Conservation (phyloP, 35 echinoderm and acorn worm genomes). For the Eucidaris tribuloides region DNA sequence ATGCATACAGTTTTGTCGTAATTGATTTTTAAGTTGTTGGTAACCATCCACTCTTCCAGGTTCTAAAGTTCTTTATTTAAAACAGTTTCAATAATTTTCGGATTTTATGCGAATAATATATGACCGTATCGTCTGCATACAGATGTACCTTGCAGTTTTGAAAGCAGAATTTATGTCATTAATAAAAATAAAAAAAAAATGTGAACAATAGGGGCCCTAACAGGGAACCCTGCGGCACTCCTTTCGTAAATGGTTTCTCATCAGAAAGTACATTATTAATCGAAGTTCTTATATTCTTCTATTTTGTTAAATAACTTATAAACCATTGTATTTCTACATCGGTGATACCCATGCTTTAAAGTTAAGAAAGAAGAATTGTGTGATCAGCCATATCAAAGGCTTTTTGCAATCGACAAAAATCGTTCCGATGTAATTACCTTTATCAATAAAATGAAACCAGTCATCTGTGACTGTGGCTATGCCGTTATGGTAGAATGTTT, state of each 20-base stretch:
- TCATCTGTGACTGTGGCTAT: neutral
- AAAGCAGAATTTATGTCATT: neutral
- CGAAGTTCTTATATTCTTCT: no score
- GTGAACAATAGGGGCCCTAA: neutral
- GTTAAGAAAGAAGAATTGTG: neutral
- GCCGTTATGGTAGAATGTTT: neutral
- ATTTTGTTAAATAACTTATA: neutral
- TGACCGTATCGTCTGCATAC: neutral
- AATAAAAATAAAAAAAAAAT: neutral
- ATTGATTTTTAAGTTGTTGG: neutral
- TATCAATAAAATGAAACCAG: neutral
- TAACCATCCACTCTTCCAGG: neutral
- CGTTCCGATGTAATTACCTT: neutral
- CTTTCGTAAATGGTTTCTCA: neutral
- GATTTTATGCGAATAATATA: neutral
- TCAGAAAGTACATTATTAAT: neutral
- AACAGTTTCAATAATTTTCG: neutral
- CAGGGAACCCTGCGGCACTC: neutral
- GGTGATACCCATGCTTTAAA: neutral
- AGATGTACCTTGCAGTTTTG: neutral
- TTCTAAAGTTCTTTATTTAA: neutral
- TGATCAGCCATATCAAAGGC: conserved; percentile 35
- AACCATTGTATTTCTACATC: neutral
- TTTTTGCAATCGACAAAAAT: conserved; percentile 21
- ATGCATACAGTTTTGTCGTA: no score